Base-by-base conservation (phyloP, 2,797 vertebrate genomes). In the Rhabdomys pumilio region DNA sequence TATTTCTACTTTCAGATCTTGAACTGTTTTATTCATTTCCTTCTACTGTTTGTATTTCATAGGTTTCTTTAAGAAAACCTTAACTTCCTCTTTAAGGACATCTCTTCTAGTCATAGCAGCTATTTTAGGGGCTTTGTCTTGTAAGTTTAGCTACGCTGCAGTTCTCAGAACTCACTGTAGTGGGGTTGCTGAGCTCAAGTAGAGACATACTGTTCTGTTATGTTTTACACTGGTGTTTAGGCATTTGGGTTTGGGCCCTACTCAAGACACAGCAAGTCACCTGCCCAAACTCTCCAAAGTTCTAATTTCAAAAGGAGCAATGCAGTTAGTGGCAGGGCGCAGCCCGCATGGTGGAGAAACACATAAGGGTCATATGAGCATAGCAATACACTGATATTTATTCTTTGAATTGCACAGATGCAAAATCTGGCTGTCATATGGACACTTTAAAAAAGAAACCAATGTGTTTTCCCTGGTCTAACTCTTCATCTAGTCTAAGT, bases 251-350 rank as follows among this genome's bases (percentile, higher is more conserved):
- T 86, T 77, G 73, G 44, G 61, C 44, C 44, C 44, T 44, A 44
- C 44, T 44, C 44, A 44, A 44, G 17, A 50, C 26, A 83, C 44
- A 57, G 26, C 20, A 31, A 50, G 14, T 11, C 75, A 61, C 94
- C 92, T 90, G 83, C 67, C 26, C 47, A 92, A 95, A 82, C 6
- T 13, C 44, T 90, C 77, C 55, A 57, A 92, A 91, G 72, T 77
- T 65, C 44, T 90, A 47, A 19, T 95, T 92, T 93, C 89, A n/a
- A 85, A 96, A 82, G 65, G 55, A 73, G 44, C 67, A 38, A 86
- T n/a, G 34, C 34, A 90, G 22, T 24, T 77, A 50, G 50, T 53
- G 73, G 83, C 41, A 83, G 31, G 47, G 89, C 53, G n/a, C 24
- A 81, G 57, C 73, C 84, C 61, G 72, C 83, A 10, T 41, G 50